Conservation (phyloP, 1,140 invertebrate genomes). For the Diabrotica undecimpunctata region DNA sequence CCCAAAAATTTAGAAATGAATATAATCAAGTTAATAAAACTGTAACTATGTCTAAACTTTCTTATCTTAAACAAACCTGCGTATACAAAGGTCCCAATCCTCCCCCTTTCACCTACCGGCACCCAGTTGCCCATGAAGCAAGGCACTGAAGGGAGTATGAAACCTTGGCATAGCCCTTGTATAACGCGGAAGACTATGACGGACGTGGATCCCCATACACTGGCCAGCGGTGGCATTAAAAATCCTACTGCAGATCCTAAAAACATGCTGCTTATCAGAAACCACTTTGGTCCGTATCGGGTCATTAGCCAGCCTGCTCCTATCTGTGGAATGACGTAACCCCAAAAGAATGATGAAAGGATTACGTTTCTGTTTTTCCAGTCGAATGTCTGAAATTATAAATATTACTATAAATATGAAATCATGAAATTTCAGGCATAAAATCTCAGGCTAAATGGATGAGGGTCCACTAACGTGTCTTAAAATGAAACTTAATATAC, state of each 20-base stretch:
- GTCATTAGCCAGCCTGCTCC: slow-evolving; percentile 65
- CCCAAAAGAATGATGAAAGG: slow-evolving; percentile 64
- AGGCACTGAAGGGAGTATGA: slow-evolving; percentile 74
- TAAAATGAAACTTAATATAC: too few species aligned
- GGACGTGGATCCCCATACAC: slow-evolving; percentile 54
- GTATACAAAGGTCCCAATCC: slow-evolving; percentile 56
- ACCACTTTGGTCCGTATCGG: slow-evolving; percentile 57
- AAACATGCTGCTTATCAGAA: slow-evolving; percentile 57
- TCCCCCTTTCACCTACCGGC: slow-evolving; percentile 56
- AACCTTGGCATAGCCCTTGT: slow-evolving; percentile 75
- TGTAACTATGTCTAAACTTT: too few species aligned
- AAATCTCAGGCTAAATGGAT: background rate
- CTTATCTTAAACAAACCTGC: slow-evolving; percentile 47
- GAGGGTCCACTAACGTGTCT: too few species aligned
- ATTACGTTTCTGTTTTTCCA: slow-evolving; percentile 49
- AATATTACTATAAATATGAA: background rate
- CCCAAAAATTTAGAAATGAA: too few species aligned
- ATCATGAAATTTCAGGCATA: background rate
- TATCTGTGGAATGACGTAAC: slow-evolving; percentile 54
- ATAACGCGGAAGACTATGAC: slow-evolving; percentile 62
- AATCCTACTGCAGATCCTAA: slow-evolving; percentile 51
- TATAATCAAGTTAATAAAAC: too few species aligned
- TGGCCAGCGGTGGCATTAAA: slow-evolving; percentile 48
- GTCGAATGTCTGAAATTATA: background rate
- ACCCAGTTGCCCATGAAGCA: slow-evolving; percentile 76